These are phyloP conservation scores for Microcebus lehilahytsara DNA, from an alignment of 2,113 vertebrate species.

Conservation along the genomic window DNA sequence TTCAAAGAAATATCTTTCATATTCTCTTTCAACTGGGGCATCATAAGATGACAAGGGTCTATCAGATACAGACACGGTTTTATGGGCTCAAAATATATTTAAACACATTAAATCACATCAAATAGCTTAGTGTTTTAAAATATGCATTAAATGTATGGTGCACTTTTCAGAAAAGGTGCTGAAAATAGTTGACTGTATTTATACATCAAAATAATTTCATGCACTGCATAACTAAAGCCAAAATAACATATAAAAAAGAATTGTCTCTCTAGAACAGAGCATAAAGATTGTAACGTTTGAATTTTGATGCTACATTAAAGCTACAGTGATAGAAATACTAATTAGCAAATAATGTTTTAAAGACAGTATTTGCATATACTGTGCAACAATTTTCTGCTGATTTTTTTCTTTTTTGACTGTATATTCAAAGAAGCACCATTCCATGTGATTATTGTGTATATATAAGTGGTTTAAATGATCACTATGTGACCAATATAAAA, in stretches of 20 bases:
- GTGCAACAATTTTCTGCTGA: conserved; percentile 15
- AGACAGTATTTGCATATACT: background rate
- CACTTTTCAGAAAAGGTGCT: background rate
- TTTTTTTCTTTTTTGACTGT: conserved; percentile 24
- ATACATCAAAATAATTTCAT: conserved; percentile 47
- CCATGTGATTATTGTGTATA: background rate
- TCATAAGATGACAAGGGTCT: background rate
- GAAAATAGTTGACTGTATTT: conserved; percentile 12
- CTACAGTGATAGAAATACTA: background rate
- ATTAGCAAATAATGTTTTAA: conserved; percentile 38
- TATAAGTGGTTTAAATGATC: background rate
- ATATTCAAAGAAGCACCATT: background rate
- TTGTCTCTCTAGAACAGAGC: background rate
- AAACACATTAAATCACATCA: conserved; percentile 66
- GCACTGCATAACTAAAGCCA: background rate
- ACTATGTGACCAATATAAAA: background rate
- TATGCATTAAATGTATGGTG: conserved; percentile 13
- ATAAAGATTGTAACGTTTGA: conserved; percentile 20
- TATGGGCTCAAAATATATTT: conserved; percentile 49
- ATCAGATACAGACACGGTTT: conserved; percentile 14
- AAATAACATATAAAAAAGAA: conserved; percentile 20
- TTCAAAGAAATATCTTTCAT: conserved; percentile 45
- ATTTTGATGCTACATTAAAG: conserved; percentile 32
- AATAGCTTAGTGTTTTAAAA: conserved; percentile 45
- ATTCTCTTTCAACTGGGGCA: background rate